Percentiles rank a stretch among this genome's conserved stretches.
Evolutionary conservation across 2,888 invertebrate species (phyloP).

Genomic region (Lasioglossum pauxillum): DNA sequence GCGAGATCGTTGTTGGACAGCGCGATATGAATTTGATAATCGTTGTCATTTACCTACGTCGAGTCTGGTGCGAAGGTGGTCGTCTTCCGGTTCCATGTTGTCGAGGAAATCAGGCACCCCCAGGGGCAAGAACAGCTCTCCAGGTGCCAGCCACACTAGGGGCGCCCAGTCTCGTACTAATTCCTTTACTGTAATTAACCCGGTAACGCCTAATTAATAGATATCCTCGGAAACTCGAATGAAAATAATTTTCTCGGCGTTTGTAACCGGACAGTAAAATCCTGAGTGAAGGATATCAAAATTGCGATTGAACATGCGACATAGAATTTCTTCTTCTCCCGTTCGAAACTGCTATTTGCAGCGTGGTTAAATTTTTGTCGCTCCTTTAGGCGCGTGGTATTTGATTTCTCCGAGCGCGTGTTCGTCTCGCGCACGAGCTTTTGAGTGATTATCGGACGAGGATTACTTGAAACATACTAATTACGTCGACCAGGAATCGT

Average conservation of each 20-base stretch:
- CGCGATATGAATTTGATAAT: background rate
- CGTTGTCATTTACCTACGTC: slow-evolving; percentile 75
- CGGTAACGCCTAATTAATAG: background rate
- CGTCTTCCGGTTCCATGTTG: slow-evolving; percentile 84
- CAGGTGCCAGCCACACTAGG: slow-evolving; percentile 88
- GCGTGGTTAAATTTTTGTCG: background rate
- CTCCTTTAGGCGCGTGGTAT: background rate
- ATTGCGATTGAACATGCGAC: background rate
- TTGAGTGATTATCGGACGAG: background rate
- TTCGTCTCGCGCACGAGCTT: background rate
- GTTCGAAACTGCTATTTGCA: background rate
- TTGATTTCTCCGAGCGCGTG: background rate
- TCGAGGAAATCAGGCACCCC: slow-evolving; percentile 87
- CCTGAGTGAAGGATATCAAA: background rate
- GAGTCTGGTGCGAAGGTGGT: slow-evolving; percentile 76
- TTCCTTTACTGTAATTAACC: slow-evolving; percentile 73
- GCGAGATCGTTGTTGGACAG: background rate
- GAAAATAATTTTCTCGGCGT: background rate
- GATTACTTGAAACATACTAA: background rate
- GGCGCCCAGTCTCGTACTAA: slow-evolving; percentile 88
- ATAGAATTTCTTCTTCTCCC: background rate
- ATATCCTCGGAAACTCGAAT: background rate
- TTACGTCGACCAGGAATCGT: background rate
- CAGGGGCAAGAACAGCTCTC: slow-evolving; percentile 88
- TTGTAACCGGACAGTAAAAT: background rate